These are phyloP conservation scores for Sylvia borin DNA, from an alignment of 2,797 vertebrate genomes.

Conservation along the genomic window DNA sequence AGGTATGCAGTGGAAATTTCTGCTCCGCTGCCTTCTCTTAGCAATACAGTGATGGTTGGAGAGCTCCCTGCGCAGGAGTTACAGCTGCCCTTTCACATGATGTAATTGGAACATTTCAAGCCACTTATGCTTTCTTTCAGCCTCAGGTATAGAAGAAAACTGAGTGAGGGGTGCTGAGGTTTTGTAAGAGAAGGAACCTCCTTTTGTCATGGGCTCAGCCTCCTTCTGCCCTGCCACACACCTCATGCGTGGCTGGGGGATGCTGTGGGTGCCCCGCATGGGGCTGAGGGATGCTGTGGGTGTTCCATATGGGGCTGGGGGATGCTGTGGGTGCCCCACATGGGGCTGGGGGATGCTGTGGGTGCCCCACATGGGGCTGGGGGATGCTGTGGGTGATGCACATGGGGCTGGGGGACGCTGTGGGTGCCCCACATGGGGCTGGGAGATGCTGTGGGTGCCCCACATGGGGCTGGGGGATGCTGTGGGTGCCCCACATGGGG, in stretches of 20 bases:
- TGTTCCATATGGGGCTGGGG: neutral
- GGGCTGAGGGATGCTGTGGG: neutral
- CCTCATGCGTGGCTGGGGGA: rapidly evolving
- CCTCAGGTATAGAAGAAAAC: neutral
- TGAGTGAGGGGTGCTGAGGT: neutral
- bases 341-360: neutral
- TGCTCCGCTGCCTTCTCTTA: neutral
- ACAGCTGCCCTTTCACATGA: neutral
- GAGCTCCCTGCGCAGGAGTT: neutral
- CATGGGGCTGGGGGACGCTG: neutral
- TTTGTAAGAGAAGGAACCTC: constrained; percentile 10
- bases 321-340: neutral
- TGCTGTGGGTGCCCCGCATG: neutral
- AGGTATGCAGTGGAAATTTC: constrained; percentile 28
- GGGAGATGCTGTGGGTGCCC: neutral
- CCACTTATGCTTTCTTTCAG: neutral
- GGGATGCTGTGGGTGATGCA: neutral
- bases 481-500: neutral
- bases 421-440: neutral
- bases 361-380: neutral
- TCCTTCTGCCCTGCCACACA: neutral
- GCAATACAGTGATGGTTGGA: neutral
- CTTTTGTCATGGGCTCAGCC: constrained; percentile 32
- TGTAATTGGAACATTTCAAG: neutral
- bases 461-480: neutral